Evolutionary conservation across 2,113 vertebrate species (phyloP).

Genomic region (Oryzias javanicus): DNA sequence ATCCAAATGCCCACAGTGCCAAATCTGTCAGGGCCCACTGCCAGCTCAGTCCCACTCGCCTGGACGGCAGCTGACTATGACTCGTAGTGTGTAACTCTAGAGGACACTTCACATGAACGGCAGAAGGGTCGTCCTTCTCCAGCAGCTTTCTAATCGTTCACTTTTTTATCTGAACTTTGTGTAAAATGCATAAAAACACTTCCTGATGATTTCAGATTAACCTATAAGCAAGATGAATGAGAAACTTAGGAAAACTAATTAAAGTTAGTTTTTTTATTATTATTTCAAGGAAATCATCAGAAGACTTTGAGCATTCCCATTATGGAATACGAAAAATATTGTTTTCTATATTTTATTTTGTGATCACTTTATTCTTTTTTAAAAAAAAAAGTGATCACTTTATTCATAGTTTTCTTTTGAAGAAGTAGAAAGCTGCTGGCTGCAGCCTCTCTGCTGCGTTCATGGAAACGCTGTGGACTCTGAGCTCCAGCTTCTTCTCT

Average conservation of each 20-base stretch:
- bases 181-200: not conserved
- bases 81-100: conserved; percentile 88
- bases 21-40: conserved; percentile 86
- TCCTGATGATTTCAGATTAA: not conserved
- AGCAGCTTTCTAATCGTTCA: not conserved
- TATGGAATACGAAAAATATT: no score
- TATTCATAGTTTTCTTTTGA: no score
- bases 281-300: not conserved
- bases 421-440: no score
- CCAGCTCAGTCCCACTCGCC: conserved; percentile 92
- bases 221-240: not conserved
- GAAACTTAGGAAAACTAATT: not conserved
- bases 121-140: conserved; percentile 39
- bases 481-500: no score
- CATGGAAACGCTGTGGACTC: no score
- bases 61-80: conserved; percentile 94
- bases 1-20: conserved; percentile 91
- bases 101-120: conserved; percentile 83
- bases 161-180: not conserved
- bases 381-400: no score
- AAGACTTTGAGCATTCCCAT: no score
- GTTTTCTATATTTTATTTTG: no score
- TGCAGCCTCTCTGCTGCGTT: no score
- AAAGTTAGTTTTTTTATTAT: not conserved
- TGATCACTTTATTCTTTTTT: no score